Evolutionary conservation across 2,113 vertebrate genomes (phyloP), one percentile per base, ranked within the genome.

Genomic region (Chlorodrepanis virens): DNA sequence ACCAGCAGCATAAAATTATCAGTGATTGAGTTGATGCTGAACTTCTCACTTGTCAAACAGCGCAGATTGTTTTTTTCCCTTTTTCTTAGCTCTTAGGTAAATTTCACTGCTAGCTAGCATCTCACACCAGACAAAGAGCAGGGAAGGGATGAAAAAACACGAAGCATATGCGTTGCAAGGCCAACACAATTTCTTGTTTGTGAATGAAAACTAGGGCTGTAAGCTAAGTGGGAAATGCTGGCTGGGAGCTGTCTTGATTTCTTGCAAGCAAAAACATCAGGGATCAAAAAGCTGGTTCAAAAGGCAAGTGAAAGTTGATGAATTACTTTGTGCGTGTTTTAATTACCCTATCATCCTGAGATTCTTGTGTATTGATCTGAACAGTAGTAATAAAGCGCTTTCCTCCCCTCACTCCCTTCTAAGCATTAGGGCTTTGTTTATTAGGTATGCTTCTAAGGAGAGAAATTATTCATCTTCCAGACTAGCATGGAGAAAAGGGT

Each of bases 281-380:
- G 87, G 97, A 96, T 94, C 94, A 94, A 93, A 94, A 95, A 97
- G 82, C 88, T 44, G 15, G 96, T 96, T 97, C 94, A 96, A 97
- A 96, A 97, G 93, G 94, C 96, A 90, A 94, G 94, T 61, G 93
- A 96, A 97, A 97, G 89, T 80, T 97, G 98, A 97, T 96, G 94
- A 97, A 98, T 97, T 97, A 96, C 97, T 94, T 97, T 69, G 92
- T 93, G 96, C 44, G 27, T 96, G 84, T 97, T 97, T 98, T 98
- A 98, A 98, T 98, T 98, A 98, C 94, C 96, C 94, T 97, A 98
- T 97, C 97, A 98, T 97, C 97, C 96, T 96, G 98, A 98, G 97
- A 98, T 97, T 98, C 98, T 95, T 97, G 93, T 96, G 94, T 98
- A 98, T 98, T 96, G 97, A 98, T 98, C 97, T 97, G 96, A 97